Percentiles rank a stretch among this genome's conserved stretches.
Conservation (phyloP, 1,140 invertebrate species). For the Condylostylus longicornis region DNA sequence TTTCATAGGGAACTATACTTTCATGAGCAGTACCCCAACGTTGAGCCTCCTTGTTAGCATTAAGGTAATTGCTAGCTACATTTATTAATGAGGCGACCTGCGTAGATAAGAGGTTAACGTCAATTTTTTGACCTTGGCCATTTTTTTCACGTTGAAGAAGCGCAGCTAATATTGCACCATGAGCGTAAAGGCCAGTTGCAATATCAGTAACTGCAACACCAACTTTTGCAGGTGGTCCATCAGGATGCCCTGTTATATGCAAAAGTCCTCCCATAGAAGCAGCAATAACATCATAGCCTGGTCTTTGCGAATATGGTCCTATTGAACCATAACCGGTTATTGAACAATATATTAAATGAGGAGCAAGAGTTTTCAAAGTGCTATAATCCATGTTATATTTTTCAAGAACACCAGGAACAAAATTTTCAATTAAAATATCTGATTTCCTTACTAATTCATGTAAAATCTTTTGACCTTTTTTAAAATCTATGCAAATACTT, state of each 20-base stretch:
- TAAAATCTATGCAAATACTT: constrained; percentile 79
- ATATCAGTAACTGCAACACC: constrained; percentile 89
- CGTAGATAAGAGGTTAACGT: constrained; percentile 85
- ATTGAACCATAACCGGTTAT: constrained; percentile 79
- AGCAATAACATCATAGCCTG: constrained; percentile 93
- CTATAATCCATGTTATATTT: constrained; percentile 67
- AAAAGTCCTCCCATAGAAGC: constrained; percentile 81
- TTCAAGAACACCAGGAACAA: constrained; percentile 76
- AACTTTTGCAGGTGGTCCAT: constrained; percentile 77
- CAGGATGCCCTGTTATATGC: constrained; percentile 70
- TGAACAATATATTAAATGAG: constrained; percentile 82
- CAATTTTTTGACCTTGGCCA: constrained; percentile 78
- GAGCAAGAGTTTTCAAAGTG: constrained; percentile 51
- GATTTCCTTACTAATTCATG: constrained; percentile 54
- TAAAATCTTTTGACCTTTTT: constrained; percentile 59
- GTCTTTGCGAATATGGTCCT: constrained; percentile 70
- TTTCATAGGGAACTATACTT: constrained; percentile 89
- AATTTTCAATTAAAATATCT: constrained; percentile 91
- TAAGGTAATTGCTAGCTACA: constrained; percentile 80
- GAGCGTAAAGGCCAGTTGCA: constrained; percentile 83
- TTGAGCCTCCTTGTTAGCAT: constrained; percentile 58
- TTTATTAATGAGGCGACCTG: constrained; percentile 82
- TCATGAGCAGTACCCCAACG: constrained; percentile 83
- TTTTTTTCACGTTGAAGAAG: constrained; percentile 62
- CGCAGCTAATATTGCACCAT: constrained; percentile 90